Evolutionary conservation across 2,888 invertebrate genomes (phyloP).

Genomic region (Diaphora mendica): DNA sequence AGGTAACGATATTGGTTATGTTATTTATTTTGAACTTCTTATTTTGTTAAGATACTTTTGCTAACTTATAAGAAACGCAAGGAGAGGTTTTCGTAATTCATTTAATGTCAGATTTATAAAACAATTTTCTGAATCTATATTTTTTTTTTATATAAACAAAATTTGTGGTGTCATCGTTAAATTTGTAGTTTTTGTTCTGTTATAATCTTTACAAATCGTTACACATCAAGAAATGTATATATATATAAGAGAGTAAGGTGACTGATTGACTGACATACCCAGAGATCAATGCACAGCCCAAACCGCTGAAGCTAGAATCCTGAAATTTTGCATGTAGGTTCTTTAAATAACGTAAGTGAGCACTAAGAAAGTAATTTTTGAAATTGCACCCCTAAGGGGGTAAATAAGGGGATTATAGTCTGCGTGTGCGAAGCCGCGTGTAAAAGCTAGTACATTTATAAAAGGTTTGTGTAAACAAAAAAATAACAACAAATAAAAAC

Average conservation of each 20-base stretch:
- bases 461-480: not conserved
- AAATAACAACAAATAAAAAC: constrained; percentile 22
- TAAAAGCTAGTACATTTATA: not conserved
- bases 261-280: too few relatives aligned
- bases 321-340: too few relatives aligned
- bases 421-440: too few relatives aligned
- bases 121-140: not conserved
- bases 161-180: not conserved
- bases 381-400: too few relatives aligned
- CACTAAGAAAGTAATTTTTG: too few relatives aligned
- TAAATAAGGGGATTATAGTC: too few relatives aligned
- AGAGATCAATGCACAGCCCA: too few relatives aligned
- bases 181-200: not conserved
- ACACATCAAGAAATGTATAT: too few relatives aligned
- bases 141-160: not conserved
- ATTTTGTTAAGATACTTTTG: not conserved
- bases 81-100: not conserved
- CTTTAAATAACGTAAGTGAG: too few relatives aligned
- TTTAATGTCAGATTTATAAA: not conserved
- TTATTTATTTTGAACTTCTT: not conserved
- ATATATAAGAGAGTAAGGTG: too few relatives aligned
- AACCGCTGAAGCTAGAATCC: too few relatives aligned
- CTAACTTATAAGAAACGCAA: not conserved
- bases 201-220: too few relatives aligned
- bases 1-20: not conserved